A percentile compares a stretch with the other conserved stretches of the same genome.
Evolutionary conservation across 2,797 vertebrate species (phyloP).

Genomic region (Pseudomugil tenellus): DNA sequence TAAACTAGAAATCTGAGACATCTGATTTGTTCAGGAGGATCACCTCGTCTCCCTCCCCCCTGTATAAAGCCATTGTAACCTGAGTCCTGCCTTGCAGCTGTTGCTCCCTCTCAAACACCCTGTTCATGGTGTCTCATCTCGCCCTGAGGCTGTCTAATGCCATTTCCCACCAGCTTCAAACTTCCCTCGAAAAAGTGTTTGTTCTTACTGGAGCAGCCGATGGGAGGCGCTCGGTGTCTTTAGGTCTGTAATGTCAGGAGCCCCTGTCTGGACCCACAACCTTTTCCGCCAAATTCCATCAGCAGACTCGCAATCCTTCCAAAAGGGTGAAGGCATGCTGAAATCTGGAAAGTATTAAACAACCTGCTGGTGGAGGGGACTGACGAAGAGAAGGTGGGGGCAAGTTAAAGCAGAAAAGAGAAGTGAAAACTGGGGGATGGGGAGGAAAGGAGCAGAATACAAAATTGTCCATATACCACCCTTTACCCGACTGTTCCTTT

Average conservation of each 20-base stretch:
- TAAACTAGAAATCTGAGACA: constrained; percentile 47
- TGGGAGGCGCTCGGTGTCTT: constrained; percentile 73
- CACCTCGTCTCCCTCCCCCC: neutral
- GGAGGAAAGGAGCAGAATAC: constrained; percentile 72
- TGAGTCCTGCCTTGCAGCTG: constrained; percentile 68
- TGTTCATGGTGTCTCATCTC: constrained; percentile 54
- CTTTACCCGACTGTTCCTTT: constrained; percentile 54
- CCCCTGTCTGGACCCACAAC: constrained; percentile 59
- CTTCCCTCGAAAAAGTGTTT: constrained; percentile 11
- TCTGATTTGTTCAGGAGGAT: constrained; percentile 50
- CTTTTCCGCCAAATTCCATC: constrained; percentile 81
- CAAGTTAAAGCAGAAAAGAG: constrained; percentile 23
- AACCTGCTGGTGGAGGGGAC: constrained; percentile 82
- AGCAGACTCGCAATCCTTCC: constrained; percentile 76
- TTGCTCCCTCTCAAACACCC: constrained; percentile 52
- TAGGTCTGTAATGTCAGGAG: constrained; percentile 53
- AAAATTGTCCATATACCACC: constrained; percentile 76
- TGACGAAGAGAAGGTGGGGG: constrained; percentile 44
- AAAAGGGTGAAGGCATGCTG: constrained; percentile 75
- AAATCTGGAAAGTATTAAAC: constrained; percentile 88
- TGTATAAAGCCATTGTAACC: constrained; percentile 45
- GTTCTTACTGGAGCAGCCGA: constrained; percentile 53
- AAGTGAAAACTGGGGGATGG: constrained; percentile 67
- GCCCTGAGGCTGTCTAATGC: constrained; percentile 60
- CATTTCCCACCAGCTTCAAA: constrained; percentile 49